These are phyloP conservation scores for Carettochelys insculpta DNA, from an alignment of 2,113 vertebrate genomes.

Conservation along the genomic window DNA sequence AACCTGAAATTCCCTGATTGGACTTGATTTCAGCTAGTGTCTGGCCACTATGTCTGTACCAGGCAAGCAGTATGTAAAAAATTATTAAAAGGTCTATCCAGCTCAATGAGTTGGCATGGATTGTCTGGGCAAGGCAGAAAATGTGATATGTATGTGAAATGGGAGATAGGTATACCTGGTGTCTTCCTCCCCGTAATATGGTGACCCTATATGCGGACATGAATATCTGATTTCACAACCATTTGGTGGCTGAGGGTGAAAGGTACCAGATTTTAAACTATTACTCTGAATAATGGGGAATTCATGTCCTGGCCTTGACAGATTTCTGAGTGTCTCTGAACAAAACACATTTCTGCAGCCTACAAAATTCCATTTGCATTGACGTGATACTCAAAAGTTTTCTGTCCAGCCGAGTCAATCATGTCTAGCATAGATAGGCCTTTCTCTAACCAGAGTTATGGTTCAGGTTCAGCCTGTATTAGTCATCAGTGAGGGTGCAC, in stretches of 20 bases:
- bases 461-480: not conserved
- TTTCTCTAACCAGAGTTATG: not conserved
- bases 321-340: not conserved
- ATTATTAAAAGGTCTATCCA: not conserved
- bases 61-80: not conserved
- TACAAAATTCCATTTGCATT: not conserved
- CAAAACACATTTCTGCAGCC: not conserved
- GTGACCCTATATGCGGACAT: not conserved
- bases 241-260: not conserved
- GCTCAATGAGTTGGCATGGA: not conserved
- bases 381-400: not conserved
- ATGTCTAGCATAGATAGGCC: not conserved
- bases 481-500: not conserved
- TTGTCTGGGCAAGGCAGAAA: not conserved
- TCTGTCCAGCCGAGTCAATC: not conserved
- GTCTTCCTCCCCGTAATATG: not conserved
- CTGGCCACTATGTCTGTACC: not conserved
- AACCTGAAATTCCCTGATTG: not conserved
- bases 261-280: not conserved
- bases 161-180: not conserved
- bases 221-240: not conserved
- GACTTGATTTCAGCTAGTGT: not conserved
- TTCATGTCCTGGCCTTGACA: not conserved
- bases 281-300: not conserved
- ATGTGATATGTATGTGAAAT: not conserved